A percentile compares a stretch with the other conserved stretches of the same genome.
phyloP scores from a whole-genome alignment of 1,140 invertebrate genomes.

The Mactra quadrangularis region DNA sequence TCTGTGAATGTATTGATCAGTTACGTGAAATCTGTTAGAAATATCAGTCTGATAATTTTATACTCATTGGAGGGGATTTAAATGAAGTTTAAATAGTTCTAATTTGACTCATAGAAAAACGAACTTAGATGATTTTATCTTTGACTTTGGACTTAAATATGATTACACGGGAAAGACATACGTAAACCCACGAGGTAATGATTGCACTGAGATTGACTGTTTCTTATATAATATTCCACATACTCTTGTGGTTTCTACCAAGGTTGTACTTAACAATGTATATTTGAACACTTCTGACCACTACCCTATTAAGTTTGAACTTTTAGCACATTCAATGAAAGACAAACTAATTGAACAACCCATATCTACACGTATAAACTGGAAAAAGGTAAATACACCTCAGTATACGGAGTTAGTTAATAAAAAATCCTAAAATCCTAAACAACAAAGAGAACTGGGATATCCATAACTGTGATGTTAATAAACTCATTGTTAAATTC shows the following conservation, averaged over 20 bases:
- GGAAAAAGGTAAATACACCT: not conserved
- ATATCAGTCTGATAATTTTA: not conserved
- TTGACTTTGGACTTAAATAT: constrained; percentile 3
- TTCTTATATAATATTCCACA: not conserved
- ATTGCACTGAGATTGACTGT: constrained; percentile 19
- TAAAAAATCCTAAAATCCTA: not conserved
- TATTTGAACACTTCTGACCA: not conserved
- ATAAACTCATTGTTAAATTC: no score
- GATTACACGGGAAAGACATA: not conserved
- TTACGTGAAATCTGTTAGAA: not conserved
- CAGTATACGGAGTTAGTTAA: not conserved
- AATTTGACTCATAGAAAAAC: not conserved
- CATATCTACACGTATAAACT: not conserved
- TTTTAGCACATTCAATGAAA: not conserved
- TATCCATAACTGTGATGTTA: not conserved
- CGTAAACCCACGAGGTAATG: not conserved
- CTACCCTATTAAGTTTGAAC: not conserved
- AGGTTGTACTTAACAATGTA: not conserved
- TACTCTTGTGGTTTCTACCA: no score
- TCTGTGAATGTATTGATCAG: not conserved
- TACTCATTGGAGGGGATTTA: constrained; percentile 18
- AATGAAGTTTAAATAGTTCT: not conserved
- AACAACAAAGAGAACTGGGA: not conserved
- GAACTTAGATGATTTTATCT: not conserved
- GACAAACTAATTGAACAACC: not conserved